Percentiles rank a stretch among this genome's conserved stretches.
Evolutionary conservation across 2,888 invertebrate genomes (phyloP).

Genomic region (Hoplodrina ambigua): DNA sequence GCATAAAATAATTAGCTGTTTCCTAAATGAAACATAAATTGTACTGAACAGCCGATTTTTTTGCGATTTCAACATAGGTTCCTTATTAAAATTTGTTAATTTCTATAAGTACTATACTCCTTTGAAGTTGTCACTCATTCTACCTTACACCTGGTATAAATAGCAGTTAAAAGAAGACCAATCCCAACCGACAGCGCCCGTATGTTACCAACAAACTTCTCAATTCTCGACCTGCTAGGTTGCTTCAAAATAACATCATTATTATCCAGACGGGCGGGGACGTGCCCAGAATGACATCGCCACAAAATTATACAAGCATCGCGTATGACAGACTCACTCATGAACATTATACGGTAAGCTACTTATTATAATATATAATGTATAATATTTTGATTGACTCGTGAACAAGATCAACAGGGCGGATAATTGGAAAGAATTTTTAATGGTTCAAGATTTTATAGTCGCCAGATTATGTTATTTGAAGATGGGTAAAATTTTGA

Average conservation of each 20-base stretch:
- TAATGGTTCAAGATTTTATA: not conserved
- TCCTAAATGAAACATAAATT: too few relatives aligned
- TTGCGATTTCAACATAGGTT: too few relatives aligned
- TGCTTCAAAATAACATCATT: conserved; percentile 30
- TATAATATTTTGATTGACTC: conserved; percentile 37
- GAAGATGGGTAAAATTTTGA: too few relatives aligned
- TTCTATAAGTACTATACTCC: too few relatives aligned
- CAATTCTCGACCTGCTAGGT: not conserved
- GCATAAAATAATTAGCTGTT: too few relatives aligned
- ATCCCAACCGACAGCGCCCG: too few relatives aligned
- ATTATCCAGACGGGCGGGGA: conserved; percentile 9
- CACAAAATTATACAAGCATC: conserved; percentile 18
- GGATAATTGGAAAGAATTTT: conserved; percentile 34
- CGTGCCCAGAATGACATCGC: conserved; percentile 24
- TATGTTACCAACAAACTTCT: not conserved
- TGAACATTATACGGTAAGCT: conserved; percentile 9
- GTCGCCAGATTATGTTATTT: too few relatives aligned
- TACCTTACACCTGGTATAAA: too few relatives aligned
- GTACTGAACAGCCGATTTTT: too few relatives aligned
- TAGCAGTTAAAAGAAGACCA: too few relatives aligned
- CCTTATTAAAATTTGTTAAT: too few relatives aligned
- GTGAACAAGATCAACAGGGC: conserved; percentile 21
- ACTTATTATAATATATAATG: not conserved
- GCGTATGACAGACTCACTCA: conserved; percentile 5
- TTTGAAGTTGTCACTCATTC: too few relatives aligned